phyloP scores from a whole-genome alignment of 2,113 vertebrate species.

The Tupaia chinensis region DNA sequence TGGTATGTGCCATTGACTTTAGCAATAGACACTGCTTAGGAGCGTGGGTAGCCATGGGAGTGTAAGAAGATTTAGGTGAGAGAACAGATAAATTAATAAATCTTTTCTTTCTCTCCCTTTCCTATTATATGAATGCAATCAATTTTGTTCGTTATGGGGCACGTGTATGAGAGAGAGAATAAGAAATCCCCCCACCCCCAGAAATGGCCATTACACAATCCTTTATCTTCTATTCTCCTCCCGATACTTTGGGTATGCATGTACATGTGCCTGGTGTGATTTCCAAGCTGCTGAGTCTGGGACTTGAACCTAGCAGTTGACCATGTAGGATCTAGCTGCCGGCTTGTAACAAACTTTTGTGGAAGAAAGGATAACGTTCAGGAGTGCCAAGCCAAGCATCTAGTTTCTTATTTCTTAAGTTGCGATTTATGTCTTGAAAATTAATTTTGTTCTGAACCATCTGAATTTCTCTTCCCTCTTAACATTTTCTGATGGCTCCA shows the following conservation, averaged over 20 bases:
- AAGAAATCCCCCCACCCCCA: too few relatives aligned
- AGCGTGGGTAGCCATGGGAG: not conserved
- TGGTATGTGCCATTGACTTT: too few relatives aligned
- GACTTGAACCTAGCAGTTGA: too few relatives aligned
- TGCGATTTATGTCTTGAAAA: not conserved
- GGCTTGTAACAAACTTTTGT: not conserved
- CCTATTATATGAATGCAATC: not conserved
- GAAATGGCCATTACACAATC: too few relatives aligned
- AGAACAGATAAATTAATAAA: not conserved
- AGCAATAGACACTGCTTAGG: not conserved
- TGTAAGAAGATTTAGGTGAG: not conserved
- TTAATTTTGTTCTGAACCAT: not conserved
- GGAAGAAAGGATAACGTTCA: not conserved
- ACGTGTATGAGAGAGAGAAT: too few relatives aligned
- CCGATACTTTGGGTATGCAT: too few relatives aligned
- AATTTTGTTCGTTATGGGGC: too few relatives aligned
- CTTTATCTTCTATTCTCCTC: too few relatives aligned
- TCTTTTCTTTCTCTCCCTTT: not conserved
- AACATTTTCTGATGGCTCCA: not conserved
- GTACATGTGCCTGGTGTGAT: too few relatives aligned
- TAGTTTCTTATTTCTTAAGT: not conserved
- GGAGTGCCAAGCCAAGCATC: not conserved
- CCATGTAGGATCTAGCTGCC: too few relatives aligned
- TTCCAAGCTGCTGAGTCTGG: too few relatives aligned
- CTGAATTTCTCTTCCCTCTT: not conserved